Conservation (phyloP, 2,888 invertebrate species). For the Melinaea marsaeus region DNA sequence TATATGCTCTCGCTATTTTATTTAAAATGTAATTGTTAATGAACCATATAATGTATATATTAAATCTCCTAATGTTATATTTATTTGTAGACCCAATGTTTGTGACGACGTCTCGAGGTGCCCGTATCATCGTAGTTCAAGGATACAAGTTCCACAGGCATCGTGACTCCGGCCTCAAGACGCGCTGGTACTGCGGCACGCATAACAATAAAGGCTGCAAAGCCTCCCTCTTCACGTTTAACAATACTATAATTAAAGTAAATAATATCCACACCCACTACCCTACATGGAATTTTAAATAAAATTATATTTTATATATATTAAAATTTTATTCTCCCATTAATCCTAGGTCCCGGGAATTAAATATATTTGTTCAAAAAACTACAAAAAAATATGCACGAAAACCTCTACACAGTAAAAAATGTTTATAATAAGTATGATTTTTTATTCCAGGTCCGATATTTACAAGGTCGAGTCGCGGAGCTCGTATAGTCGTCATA, state of each 20-base stretch:
- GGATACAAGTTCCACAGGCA: conserved; percentile 43
- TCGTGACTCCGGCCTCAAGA: conserved; percentile 32
- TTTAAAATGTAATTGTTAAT: too few relatives aligned
- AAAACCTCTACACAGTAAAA: too few relatives aligned
- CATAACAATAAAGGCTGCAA: conserved; percentile 39
- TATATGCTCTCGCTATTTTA: too few relatives aligned
- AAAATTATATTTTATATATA: conserved; percentile 2
- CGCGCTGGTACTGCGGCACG: conserved; percentile 44
- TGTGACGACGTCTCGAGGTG: conserved; percentile 24
- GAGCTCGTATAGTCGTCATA: conserved; percentile 31
- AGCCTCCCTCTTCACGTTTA: conserved; percentile 33
- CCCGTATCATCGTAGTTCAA: conserved; percentile 35
- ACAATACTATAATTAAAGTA: conserved; percentile 27
- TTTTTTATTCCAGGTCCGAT: conserved; percentile 28
- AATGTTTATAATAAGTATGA: conserved; percentile 14
- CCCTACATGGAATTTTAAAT: conserved; percentile 18
- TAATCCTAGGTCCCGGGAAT: background rate
- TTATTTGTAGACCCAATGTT: conserved; percentile 24
- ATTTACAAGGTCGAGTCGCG: conserved; percentile 32
- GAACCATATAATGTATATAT: background rate
- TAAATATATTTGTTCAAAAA: too few relatives aligned
- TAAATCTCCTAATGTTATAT: background rate
- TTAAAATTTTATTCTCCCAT: background rate
- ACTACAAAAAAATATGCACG: too few relatives aligned
- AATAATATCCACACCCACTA: conserved; percentile 29